These are phyloP conservation scores for Octodon degus DNA, from an alignment of 2,113 vertebrate genomes.

Conservation along the genomic window DNA sequence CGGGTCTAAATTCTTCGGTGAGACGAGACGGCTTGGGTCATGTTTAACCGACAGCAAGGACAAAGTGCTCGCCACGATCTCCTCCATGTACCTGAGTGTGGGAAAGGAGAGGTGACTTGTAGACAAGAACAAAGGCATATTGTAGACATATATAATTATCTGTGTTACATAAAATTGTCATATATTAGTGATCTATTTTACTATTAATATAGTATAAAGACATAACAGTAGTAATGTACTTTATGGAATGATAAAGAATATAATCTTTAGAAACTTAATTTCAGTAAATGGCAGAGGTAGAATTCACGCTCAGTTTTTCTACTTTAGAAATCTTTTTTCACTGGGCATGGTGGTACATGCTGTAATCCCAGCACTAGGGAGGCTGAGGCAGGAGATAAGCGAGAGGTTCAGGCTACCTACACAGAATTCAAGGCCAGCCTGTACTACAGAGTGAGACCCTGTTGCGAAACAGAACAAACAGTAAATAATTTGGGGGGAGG, in stretches of 20 bases:
- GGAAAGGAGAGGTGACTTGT: not conserved
- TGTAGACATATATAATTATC: not conserved
- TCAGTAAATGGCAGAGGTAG: not conserved
- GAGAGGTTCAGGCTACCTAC: no score
- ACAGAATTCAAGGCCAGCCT: no score
- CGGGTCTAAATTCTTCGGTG: conserved; percentile 90
- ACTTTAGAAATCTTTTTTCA: not conserved
- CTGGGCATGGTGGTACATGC: not conserved
- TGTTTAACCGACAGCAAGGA: conserved; percentile 90
- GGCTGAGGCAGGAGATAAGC: not conserved
- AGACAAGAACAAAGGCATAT: not conserved
- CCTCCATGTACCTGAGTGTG: conserved; percentile 95
- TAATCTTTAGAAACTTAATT: conserved; percentile 43
- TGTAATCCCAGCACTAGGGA: not conserved
- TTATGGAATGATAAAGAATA: not conserved
- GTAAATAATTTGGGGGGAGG: not conserved
- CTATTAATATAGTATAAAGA: not conserved
- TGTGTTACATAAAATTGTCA: not conserved
- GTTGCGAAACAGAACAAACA: not conserved
- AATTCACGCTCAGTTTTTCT: not conserved
- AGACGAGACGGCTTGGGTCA: conserved; percentile 81
- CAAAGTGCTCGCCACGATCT: conserved; percentile 96
- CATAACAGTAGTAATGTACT: not conserved
- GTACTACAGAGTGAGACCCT: no score
- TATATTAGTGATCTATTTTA: not conserved